Evolutionary conservation across 2,888 invertebrate species (phyloP), one percentile per base, ranked within the genome.

Genomic region (Drosophila kuntzei): DNA sequence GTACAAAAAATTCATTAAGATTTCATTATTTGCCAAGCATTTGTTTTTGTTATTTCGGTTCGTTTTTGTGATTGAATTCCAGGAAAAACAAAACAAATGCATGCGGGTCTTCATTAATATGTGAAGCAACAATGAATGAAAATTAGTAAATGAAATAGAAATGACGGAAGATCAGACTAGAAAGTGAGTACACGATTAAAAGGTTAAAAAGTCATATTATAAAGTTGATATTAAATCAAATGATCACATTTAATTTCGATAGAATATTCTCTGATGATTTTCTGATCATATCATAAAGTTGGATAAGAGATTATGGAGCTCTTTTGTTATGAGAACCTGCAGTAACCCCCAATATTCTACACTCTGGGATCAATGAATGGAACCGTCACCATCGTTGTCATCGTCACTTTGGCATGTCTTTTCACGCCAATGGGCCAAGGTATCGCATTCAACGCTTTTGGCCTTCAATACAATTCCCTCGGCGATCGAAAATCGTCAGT

Each of bases 391-490:
- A 14, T n/a, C 53, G 36, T 34, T 16, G 22, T 12, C 51, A 46
- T 63, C 78, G 88, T 82, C 83, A 86, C 71, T 50, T 73, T 67
- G 83, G 84, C 75, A 89, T 84, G 87, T 87, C 80, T 70, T 62
- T 87, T 84, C 78, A 87, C 89, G 82, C 87, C 87, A 70, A 74
- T 74, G 80, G 73, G 71, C 61, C 27, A 75, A 89, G 90, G 89
- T 89, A 90, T 90, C 90, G 89, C 87, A 89, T 90, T 89, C 90
- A 89, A 89, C 89, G 90, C 89, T 74, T 67, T 62, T 46, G 63
- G 50, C 41, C 49, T 41, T 57, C 16, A 18, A 18, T 32, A 62
- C 87, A 79, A 89, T 83, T 84, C 87, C 87, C 87, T 57, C 20
- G 83, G 47, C 69, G 64, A 76, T 71, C 75, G 50, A 47, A 59